phyloP scores from a whole-genome alignment of 2,797 vertebrate genomes.

The Vespertilio murinus region DNA sequence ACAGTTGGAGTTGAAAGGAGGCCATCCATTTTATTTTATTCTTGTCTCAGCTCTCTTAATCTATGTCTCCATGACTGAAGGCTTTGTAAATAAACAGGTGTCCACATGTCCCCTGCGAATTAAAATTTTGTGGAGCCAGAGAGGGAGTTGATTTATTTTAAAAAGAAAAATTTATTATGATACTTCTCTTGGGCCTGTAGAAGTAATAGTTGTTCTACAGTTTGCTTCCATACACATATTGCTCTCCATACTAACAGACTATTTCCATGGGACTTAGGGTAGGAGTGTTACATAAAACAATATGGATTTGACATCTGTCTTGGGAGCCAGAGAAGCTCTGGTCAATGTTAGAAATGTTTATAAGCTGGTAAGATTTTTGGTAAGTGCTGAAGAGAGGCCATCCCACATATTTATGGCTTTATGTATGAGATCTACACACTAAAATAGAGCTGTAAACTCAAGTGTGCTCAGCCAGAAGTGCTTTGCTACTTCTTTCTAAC shows the following conservation, averaged over 20 bases:
- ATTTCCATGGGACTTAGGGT: not conserved
- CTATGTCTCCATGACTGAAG: slow-evolving; percentile 60
- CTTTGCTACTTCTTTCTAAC: not conserved
- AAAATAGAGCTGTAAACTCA: slow-evolving; percentile 23
- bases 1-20: slow-evolving; percentile 67
- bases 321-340: not conserved
- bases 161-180: slow-evolving; percentile 9
- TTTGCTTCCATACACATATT: not conserved
- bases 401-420: not conserved
- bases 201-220: not conserved
- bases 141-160: not conserved
- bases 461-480: not conserved
- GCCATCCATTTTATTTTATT: slow-evolving; percentile 63
- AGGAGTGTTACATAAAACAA: not conserved
- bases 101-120: slow-evolving; percentile 27
- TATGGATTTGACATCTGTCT: not conserved
- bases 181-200: not conserved
- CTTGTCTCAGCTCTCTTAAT: slow-evolving; percentile 41
- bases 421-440: not conserved
- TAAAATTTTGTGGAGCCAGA: slow-evolving; percentile 43
- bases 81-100: slow-evolving; percentile 69
- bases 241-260: not conserved
- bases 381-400: not conserved
- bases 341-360: slow-evolving; percentile 12
- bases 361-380: not conserved